Evolutionary conservation across 2,113 vertebrate genomes (phyloP), one percentile per base, ranked within the genome.

Genomic region (Uria lomvia): DNA sequence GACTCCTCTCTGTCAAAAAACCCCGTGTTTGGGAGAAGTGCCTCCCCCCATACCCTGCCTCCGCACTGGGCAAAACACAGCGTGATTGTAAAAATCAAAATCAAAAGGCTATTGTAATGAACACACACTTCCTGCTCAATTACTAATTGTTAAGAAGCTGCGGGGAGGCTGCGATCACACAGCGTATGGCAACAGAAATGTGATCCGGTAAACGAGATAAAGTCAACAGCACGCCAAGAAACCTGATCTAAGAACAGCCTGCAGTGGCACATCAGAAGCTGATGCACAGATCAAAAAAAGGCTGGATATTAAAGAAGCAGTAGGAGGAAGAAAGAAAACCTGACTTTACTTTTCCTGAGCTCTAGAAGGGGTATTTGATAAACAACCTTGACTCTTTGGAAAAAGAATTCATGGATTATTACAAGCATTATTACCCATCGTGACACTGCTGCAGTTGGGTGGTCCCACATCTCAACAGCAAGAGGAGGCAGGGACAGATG

Each of bases 31-130:
- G 98, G 97, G 98, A 97, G 98, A 98, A 97, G 98, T 71, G 98
- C 97, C 98, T 97, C 97, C 97, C n/a, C 34, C 23, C 22, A 20
- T 40, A 40, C 60, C 97, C 96, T 84, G 92, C 96, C 83, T 84
- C 88, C 1, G 70, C 81, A 29, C 79, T 1, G 11, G 8, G 94
- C 94, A 94, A 65, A 98, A 98, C 98, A 98, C 97, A 95, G 97
- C 87, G 84, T 42, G 93, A 98, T 97, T 98, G 98, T 98, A 92
- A 98, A 95, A 96, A 96, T 34, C 93, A 73, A 96, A 95, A 98
- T 97, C 98, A 98, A 98, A 98, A 98, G 98, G 97, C 96, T 95
- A 97, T 98, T 98, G 98, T 98, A 97, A 97, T 96, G 96, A 97
- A 96, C 97, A 96, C 94, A 92, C 74, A 94, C 97, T 98, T 99